Conservation (phyloP, 2,888 invertebrate genomes). For the Andrena dorsata region DNA sequence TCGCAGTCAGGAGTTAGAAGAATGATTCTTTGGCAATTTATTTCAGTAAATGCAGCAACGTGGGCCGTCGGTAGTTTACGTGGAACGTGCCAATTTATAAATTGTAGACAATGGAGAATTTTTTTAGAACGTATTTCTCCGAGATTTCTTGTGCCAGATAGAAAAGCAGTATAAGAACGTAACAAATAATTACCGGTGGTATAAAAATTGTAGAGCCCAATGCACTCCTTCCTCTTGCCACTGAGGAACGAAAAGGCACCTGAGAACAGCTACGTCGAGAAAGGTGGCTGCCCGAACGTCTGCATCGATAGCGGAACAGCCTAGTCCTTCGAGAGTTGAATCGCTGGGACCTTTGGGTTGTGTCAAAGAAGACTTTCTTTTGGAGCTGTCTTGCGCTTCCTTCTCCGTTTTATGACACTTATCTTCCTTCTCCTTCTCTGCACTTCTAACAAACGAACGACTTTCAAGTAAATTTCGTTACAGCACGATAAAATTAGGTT, state of each 20-base stretch:
- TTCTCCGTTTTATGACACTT: constrained; percentile 69
- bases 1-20: no score
- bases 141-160: neutral
- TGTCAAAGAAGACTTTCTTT: constrained; percentile 41
- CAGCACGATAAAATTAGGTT: neutral
- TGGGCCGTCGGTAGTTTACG: no score
- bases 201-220: constrained; percentile 97
- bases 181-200: constrained; percentile 89
- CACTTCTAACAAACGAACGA: constrained; percentile 22
- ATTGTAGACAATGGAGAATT: no score
- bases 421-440: constrained; percentile 66
- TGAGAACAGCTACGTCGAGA: constrained; percentile 97
- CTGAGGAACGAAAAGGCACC: constrained; percentile 97
- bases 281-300: constrained; percentile 96
- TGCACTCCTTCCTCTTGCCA: constrained; percentile 99
- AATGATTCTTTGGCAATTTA: no score
- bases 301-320: constrained; percentile 60
- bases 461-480: neutral
- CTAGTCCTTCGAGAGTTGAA: constrained; percentile 65
- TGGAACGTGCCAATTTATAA: no score
- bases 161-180: neutral
- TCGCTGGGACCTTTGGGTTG: constrained; percentile 63
- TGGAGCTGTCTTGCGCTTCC: constrained; percentile 58
- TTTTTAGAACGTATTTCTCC: no score
- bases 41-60: no score